Evolutionary conservation across 30 jellyfish, hydroid and myxozoan genomes (phyloP), one percentile per base, ranked within the genome.

Genomic region (Aurelia sp.): DNA sequence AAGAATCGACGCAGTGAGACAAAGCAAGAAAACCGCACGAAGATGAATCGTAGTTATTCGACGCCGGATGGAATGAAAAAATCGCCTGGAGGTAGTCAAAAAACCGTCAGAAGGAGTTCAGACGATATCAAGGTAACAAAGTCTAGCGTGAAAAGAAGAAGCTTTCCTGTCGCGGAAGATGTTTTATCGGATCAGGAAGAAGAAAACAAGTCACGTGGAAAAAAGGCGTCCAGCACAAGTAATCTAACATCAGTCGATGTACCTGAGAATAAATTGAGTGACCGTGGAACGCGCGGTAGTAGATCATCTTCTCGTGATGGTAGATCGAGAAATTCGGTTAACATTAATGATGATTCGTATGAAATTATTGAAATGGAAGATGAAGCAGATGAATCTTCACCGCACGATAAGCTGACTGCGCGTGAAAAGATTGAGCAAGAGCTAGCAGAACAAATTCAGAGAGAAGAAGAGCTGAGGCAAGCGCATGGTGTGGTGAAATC

Each of bases 401-500:
- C 47, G 27, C 53, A 2, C 4, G 58, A 58, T 53, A 67, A 64
- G 60, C 4, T 72, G 55, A 20, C 93, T 4, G 83, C 87, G 51
- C 63, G 76, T 38, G 82, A 84, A 52, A 84, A 63, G 44, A 84
- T 84, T 57, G 93, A 72, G 41, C 60, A 58, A 53, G 93, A 84
- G 67, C 61, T 84, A 62, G 88, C 86, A 4, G 93, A 84, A 50
- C 93, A 84, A 70, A 61, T 60, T 21, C 61, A 70, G 59, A 47
- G 93, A 27, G 93, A 84, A 55, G 93, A 84, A 48, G 93, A 84
- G 22, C 61, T 84, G 63, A 60, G 57, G 15, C 22, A 53, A 17
- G 27, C 82, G 19, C 82, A 84, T 13, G 53, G 53, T 20, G 24
- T 18, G 41, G 93, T 40, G 19, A 78, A 38, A 7, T 38, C 74